phyloP scores from a whole-genome alignment of 2,888 invertebrate genomes.

The Idaea straminata region DNA sequence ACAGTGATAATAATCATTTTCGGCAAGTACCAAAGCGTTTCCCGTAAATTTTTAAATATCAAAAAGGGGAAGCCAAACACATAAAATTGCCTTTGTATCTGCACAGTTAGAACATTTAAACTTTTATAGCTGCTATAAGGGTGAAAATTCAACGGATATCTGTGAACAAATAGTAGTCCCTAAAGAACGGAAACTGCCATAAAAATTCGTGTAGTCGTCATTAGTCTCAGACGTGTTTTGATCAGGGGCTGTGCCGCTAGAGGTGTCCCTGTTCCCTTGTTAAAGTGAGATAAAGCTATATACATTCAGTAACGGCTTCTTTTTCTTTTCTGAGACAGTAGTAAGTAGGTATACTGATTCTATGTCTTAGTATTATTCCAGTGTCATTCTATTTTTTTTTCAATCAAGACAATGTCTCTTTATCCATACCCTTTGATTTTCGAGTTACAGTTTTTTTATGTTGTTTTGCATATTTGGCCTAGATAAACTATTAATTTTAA shows the following conservation, averaged over 20 bases:
- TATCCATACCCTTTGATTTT: no score
- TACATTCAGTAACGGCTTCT: slow-evolving; percentile 31
- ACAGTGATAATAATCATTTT: not conserved
- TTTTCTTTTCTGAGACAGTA: slow-evolving; percentile 39
- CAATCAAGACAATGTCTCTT: no score
- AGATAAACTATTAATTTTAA: no score
- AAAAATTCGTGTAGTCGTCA: slow-evolving; percentile 71
- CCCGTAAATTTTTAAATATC: slow-evolving; percentile 15
- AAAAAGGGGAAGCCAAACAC: slow-evolving; percentile 37
- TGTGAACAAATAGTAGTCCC: slow-evolving; percentile 65
- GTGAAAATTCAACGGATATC: slow-evolving; percentile 63
- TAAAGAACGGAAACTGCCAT: slow-evolving; percentile 63
- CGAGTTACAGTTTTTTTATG: no score
- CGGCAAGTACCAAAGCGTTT: not conserved
- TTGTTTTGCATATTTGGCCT: no score
- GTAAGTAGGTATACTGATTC: slow-evolving; percentile 21
- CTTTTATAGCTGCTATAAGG: slow-evolving; percentile 57
- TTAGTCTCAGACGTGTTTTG: slow-evolving; percentile 77
- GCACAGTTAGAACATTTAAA: slow-evolving; percentile 52
- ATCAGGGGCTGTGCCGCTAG: slow-evolving; percentile 53
- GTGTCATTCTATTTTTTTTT: not conserved
- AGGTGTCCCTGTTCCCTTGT: slow-evolving; percentile 40
- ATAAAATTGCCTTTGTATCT: slow-evolving; percentile 43
- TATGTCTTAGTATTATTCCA: slow-evolving; percentile 2
- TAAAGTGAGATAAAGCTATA: slow-evolving; percentile 33